phyloP scores from a whole-genome alignment of 2,113 vertebrate genomes.

The Rattus rattus region DNA sequence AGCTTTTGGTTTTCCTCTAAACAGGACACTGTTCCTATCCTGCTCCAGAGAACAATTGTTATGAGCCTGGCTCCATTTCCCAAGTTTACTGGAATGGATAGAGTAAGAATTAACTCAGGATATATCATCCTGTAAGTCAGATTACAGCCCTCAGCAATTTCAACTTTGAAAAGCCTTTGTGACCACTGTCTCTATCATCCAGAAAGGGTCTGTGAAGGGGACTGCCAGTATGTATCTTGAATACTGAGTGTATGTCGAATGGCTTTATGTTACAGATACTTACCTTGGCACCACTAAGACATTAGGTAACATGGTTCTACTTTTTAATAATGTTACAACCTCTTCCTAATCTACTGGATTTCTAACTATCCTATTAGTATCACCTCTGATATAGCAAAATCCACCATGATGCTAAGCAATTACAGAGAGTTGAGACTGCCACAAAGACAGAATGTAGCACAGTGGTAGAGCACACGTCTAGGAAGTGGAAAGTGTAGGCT shows the following conservation, averaged over 20 bases:
- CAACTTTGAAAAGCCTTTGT: background rate
- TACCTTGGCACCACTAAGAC: background rate
- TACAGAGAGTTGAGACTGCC: background rate
- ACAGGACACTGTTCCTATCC: background rate
- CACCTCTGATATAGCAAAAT: background rate
- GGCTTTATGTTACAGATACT: background rate
- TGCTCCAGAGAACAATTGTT: constrained; percentile 18
- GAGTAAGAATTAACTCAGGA: constrained; percentile 2
- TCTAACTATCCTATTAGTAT: background rate
- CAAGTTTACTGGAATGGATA: background rate
- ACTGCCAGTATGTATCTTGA: background rate
- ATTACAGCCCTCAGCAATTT: background rate
- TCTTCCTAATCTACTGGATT: background rate
- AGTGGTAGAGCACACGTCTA: background rate
- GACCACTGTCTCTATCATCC: background rate
- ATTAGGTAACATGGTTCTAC: background rate
- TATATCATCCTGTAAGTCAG: constrained; percentile 2
- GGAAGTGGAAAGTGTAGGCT: background rate
- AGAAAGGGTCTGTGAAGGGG: background rate
- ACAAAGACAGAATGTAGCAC: background rate
- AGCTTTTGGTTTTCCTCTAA: constrained; percentile 24
- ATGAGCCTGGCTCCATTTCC: background rate
- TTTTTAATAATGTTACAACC: background rate
- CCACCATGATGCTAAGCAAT: background rate
- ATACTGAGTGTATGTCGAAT: background rate